Percentiles rank a stretch among this genome's conserved stretches.
phyloP scores from a whole-genome alignment of 2,797 vertebrate genomes.

The Buceros bicornis region DNA sequence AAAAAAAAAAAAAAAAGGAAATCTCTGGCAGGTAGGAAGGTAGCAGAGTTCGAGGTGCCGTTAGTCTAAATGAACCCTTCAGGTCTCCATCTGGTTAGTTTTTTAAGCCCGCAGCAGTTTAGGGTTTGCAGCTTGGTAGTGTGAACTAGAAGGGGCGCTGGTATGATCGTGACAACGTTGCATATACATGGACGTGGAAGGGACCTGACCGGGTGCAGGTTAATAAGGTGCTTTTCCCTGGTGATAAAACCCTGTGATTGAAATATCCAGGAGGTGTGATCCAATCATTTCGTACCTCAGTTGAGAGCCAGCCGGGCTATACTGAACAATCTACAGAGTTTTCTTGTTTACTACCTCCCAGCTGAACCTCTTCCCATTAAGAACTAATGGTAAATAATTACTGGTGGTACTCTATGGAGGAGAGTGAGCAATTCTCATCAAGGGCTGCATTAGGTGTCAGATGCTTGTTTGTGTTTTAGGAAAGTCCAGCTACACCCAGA shows the following conservation, averaged over 20 bases:
- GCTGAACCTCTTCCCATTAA: conserved; percentile 31
- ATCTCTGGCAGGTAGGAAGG: neutral
- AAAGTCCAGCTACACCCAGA: neutral
- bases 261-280: neutral
- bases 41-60: neutral
- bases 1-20: neutral
- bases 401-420: neutral
- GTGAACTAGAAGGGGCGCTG: neutral
- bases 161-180: neutral
- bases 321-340: neutral
- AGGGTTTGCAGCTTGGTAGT: neutral
- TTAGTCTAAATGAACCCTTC: neutral
- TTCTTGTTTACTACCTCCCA: conserved; percentile 42
- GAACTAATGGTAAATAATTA: conserved; percentile 55
- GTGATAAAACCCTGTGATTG: conserved; percentile 18
- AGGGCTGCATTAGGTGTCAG: neutral
- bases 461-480: neutral
- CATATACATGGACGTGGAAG: neutral
- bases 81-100: neutral
- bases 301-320: neutral
- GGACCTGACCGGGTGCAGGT: conserved; percentile 3
- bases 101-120: neutral
- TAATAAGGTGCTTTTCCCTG: neutral
- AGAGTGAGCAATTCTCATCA: neutral
- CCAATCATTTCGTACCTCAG: neutral